Conservation (phyloP, 2,888 invertebrate genomes). For the Rapana venosa region DNA sequence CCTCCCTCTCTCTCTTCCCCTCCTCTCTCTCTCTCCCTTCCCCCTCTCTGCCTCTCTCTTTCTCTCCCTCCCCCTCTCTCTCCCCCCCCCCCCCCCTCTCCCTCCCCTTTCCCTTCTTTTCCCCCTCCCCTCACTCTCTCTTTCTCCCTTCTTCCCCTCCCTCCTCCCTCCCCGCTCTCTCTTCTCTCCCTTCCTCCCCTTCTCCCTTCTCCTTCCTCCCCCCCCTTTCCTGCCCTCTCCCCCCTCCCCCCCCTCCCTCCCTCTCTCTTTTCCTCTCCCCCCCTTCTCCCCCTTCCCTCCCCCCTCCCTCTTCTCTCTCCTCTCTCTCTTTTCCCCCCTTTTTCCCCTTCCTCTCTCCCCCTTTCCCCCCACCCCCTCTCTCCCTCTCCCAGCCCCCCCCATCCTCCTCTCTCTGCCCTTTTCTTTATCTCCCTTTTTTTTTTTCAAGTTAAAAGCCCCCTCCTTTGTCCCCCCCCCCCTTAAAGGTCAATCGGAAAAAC, state of each 20-base stretch:
- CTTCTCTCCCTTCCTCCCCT: not conserved
- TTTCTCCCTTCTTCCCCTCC: too few relatives aligned
- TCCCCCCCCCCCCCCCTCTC: not conserved
- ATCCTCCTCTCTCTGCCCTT: not conserved
- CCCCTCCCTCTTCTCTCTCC: not conserved
- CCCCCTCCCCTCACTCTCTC: too few relatives aligned
- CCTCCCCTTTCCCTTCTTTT: too few relatives aligned
- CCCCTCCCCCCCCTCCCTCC: not conserved
- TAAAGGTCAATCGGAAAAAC: too few relatives aligned
- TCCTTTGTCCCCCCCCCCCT: too few relatives aligned
- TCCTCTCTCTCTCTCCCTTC: not conserved
- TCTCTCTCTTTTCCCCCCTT: not conserved
- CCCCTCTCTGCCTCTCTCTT: not conserved
- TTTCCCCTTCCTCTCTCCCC: too few relatives aligned
- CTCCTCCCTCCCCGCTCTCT: too few relatives aligned
- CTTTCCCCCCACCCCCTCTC: not conserved
- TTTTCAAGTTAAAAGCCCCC: not conserved
- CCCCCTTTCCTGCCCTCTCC: not conserved
- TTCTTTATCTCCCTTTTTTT: not conserved
- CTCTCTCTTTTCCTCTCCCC: not conserved
- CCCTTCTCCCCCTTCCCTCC: not conserved
- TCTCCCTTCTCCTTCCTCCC: not conserved
- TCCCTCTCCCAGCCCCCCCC: not conserved
- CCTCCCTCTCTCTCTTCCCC: not conserved
- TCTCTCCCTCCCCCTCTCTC: not conserved